Conservation (phyloP, 2,888 invertebrate genomes). For the Drosophila neoperkinsi region DNA sequence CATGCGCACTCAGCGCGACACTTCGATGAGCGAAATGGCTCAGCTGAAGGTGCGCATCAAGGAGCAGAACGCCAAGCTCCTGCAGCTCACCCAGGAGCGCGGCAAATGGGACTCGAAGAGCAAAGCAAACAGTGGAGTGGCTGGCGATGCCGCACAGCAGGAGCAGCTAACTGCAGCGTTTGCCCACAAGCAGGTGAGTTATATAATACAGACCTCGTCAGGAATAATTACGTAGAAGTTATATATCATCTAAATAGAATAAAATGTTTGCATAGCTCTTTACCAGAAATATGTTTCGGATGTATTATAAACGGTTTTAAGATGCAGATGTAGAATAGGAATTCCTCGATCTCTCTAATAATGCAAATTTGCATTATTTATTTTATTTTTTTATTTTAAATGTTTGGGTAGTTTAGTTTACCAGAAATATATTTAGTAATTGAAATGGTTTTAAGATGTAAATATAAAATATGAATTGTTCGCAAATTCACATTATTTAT, state of each 20-base stretch:
- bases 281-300: not conserved
- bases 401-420: not conserved
- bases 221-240: not conserved
- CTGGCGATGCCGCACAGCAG: constrained; percentile 85
- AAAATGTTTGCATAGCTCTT: not conserved
- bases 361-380: not conserved
- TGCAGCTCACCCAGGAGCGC: constrained; percentile 93
- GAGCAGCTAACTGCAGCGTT: constrained; percentile 88
- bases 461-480: not conserved
- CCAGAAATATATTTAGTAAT: not conserved
- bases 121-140: constrained; percentile 72
- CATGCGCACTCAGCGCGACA: constrained; percentile 96
- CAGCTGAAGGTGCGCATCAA: constrained; percentile 92
- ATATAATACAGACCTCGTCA: not conserved
- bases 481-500: not conserved
- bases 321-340: not conserved
- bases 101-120: constrained; percentile 91
- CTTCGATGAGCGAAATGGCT: constrained; percentile 94
- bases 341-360: not conserved
- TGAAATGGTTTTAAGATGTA: not conserved
- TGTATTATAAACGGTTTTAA: not conserved
- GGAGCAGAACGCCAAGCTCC: constrained; percentile 93
- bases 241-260: not conserved
- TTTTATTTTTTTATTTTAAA: not conserved
- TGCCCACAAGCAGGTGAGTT: constrained; percentile 87